Evolutionary conservation across 2,797 vertebrate species (phyloP).

Genomic region (Xenops minutus): DNA sequence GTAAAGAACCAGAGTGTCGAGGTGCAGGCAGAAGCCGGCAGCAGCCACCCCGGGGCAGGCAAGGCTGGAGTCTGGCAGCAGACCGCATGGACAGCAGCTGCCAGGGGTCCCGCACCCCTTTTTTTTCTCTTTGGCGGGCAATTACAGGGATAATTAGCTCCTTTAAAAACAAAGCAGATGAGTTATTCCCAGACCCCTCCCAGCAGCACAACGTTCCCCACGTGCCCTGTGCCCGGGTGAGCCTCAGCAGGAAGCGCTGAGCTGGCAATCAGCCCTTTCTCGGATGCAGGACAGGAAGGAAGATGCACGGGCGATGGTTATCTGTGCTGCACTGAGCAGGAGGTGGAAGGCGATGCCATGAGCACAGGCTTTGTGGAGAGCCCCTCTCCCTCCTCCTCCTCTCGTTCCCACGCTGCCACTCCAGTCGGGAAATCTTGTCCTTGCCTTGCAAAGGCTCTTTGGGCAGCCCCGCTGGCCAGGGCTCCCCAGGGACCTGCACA

Average conservation of each 20-base stretch:
- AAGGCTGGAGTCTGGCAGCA: background rate
- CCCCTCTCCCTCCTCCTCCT: background rate
- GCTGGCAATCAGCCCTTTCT: background rate
- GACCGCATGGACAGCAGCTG: background rate
- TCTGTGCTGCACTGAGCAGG: background rate
- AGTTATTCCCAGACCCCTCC: background rate
- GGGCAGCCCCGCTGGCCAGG: background rate
- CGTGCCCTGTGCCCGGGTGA: background rate
- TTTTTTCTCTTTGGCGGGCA: conserved; percentile 11
- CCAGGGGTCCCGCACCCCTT: background rate
- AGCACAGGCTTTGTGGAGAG: background rate
- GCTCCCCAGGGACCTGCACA: background rate
- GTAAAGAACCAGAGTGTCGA: conserved; percentile 56
- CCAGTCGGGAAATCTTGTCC: background rate
- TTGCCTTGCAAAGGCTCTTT: background rate
- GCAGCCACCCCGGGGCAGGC: background rate
- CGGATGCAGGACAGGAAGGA: background rate
- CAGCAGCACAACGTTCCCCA: rapidly evolving
- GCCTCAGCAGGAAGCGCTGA: background rate
- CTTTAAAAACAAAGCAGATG: background rate
- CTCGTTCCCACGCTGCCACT: background rate
- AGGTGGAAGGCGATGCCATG: background rate
- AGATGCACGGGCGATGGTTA: rapidly evolving
- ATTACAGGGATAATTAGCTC: background rate
- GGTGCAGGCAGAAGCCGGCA: conserved; percentile 19